Evolutionary conservation across 1,140 invertebrate species (phyloP), one percentile per base, ranked within the genome.

Genomic region (Drosophila sproati): DNA sequence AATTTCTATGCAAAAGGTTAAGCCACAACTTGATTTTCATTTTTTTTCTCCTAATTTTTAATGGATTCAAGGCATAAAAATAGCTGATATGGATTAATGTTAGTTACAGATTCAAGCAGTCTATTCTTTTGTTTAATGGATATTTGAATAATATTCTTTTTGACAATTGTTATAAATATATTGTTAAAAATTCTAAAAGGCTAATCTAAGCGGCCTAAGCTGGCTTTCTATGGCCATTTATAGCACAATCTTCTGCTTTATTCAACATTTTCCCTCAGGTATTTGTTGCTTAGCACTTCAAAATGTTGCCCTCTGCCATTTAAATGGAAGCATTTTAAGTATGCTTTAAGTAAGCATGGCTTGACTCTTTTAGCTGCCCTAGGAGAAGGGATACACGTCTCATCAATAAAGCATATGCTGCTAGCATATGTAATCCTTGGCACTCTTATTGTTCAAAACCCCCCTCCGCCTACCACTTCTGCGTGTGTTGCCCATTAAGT

Each of bases 391-490:
- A 31, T 2, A 10, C 52, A 41, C 20, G 35, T 6, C 81, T 81
- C 73, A 86, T 86, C 81, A 83, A 86, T 83, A 78, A 78, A 60
- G 73, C 78, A 83, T 83, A 71, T 85, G 73, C 77, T 57, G 31
- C 32, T 41, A 48, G 52, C 72, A 70, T 70, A 74, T 74, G 72
- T 74, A 70, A 70, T 56, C 63, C 51, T 29, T 7, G 6, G 52
- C 61, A 32, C 43, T 31, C 62, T 72, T 72, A 66, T 67, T 72
- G 70, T 66, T 67, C 12, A 57, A 48, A 20, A 4, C 39, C 5
- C 37, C 39, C 54, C 45, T 2, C 3, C 39, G 10, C 35, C 6
- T 37, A 7, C 39, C 10, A 3, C 39, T 43, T n/a, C 39, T 3
- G 66, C 57, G 57, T 60, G 72, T 70, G 67, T 71, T 29, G 59